Base-by-base conservation (phyloP, 1,140 invertebrate species). In the Ostrea edulis region DNA sequence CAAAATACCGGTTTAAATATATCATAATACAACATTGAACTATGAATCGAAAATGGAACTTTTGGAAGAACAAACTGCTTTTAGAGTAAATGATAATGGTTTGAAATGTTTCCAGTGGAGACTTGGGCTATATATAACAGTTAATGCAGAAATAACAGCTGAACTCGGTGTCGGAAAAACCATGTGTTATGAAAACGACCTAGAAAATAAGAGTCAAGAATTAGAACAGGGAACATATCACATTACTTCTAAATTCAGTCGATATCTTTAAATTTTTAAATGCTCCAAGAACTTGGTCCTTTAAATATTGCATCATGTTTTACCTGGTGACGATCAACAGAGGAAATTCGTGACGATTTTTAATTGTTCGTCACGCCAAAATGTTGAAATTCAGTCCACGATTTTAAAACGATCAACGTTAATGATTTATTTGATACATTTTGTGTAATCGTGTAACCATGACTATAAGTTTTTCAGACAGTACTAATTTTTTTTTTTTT, bases 291-390 rank as follows among this genome's bases (percentile, higher is more conserved):
- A 20, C 17, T 17, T 62, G 14, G 55, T 62, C 55, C n/a, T 62
- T 62, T 62, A 62, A 62, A 62, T 62, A n/a, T 62, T 62, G 55
- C 55, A 62, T 62, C 55, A 62, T 58, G 20, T 58, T 58, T 17
- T 20, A 58, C 12, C n/a, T n/a, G 35, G 35, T 44, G 35, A 44
- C 35, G 35, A 44, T 5, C 35, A 44, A 44, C 35, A 44, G 35
- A 44, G 35, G 5, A 44, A 44, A 44, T 44, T 44, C 35, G 35
- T 44, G 35, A 44, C 35, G 35, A 44, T 1, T 44, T 44, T n/a
- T n/a, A n/a, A n/a, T n/a, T n/a, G n/a, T n/a, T n/a, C n/a, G n/a
- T n/a, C n/a, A n/a, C n/a, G n/a, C n/a, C n/a, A n/a, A n/a, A n/a
- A 44, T 44, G 35, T 44, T 44, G 35, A 44, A 44, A 44, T 44